Percentiles rank a stretch among this genome's conserved stretches.
Conservation (phyloP, 1,140 invertebrate genomes). For the Macrobrachium nipponense region DNA sequence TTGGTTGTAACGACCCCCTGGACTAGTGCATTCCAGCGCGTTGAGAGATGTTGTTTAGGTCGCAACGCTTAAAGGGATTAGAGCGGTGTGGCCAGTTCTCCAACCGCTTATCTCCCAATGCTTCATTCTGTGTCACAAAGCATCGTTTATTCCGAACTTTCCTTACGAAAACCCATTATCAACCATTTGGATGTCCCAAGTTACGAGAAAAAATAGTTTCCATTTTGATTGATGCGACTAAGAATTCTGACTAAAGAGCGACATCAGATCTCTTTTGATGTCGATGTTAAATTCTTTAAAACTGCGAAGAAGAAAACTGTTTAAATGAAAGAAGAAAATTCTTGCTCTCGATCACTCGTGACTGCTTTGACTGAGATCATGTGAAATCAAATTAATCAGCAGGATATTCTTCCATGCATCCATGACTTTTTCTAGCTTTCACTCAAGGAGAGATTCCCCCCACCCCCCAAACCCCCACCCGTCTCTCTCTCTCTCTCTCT, state of each 20-base stretch:
- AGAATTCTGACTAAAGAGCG: too few relatives aligned
- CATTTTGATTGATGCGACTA: too few relatives aligned
- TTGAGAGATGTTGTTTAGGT: constrained; percentile 57
- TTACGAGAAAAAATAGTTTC: neutral
- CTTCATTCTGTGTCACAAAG: neutral
- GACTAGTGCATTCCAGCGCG: constrained; percentile 52
- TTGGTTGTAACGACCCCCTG: constrained; percentile 23
- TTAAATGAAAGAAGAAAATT: too few relatives aligned
- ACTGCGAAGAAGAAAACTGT: too few relatives aligned
- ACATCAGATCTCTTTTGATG: too few relatives aligned
- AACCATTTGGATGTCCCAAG: neutral
- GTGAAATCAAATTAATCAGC: too few relatives aligned
- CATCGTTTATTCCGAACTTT: constrained; percentile 7
- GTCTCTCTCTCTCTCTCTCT: constrained; percentile 1
- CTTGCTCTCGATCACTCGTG: too few relatives aligned
- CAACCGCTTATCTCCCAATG: neutral
- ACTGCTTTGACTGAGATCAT: too few relatives aligned
- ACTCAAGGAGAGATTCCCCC: neutral
- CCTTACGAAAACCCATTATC: neutral
- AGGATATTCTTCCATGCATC: too few relatives aligned
- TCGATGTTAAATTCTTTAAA: too few relatives aligned
- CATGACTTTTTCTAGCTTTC: too few relatives aligned
- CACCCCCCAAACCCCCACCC: too few relatives aligned
- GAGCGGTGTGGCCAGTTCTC: constrained; percentile 19
- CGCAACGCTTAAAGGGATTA: constrained; percentile 61